Conservation (phyloP, 1,140 invertebrate species). For the Calycopis cecrops region DNA sequence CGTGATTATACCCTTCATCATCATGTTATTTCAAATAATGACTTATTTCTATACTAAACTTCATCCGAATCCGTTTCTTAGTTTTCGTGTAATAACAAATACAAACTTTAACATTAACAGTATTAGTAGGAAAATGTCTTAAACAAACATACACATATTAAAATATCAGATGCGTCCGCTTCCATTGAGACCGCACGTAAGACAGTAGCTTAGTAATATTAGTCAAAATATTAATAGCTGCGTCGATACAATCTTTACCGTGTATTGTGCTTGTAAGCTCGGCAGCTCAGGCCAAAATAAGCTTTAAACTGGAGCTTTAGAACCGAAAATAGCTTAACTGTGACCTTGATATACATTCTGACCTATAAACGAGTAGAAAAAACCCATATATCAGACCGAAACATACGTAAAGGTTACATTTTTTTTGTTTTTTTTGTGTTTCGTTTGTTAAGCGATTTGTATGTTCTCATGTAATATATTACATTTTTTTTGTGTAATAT, state of each 20-base stretch:
- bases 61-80: no score
- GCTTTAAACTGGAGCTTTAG: not conserved
- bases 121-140: not conserved
- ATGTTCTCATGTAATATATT: no score
- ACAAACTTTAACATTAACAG: not conserved
- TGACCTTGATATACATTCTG: not conserved
- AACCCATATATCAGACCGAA: not conserved
- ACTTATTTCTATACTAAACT: no score
- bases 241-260: conserved; percentile 21
- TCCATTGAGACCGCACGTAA: not conserved
- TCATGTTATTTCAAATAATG: not conserved
- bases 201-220: conserved; percentile 8
- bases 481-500: no score
- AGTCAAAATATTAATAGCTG: conserved; percentile 20
- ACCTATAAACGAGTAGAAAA: not conserved
- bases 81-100: not conserved
- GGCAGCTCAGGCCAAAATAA: not conserved
- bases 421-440: not conserved
- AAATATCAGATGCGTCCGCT: not conserved
- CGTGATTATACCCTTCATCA: no score
- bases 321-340: not conserved
- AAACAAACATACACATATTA: not conserved
- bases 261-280: conserved; percentile 11
- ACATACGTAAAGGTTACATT: not conserved
- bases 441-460: no score